These are phyloP conservation scores for Pachliopta kotzebuea DNA, from an alignment of 2,888 invertebrate genomes.

Conservation along the genomic window DNA sequence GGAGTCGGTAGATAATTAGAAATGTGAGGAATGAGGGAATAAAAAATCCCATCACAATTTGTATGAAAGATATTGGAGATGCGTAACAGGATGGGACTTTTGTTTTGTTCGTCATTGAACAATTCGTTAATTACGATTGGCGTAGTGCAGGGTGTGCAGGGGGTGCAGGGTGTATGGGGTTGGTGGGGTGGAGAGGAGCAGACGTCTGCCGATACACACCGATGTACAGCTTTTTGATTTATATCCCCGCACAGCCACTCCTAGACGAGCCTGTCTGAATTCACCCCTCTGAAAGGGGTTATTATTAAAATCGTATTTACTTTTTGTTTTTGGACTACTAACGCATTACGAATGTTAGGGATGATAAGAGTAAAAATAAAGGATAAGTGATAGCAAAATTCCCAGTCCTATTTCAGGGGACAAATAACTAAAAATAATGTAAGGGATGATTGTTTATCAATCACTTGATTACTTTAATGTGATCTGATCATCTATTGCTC, in stretches of 20 bases:
- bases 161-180: not conserved
- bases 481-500: no score
- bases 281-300: constrained; percentile 26
- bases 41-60: not conserved
- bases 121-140: constrained; percentile 49
- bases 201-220: constrained; percentile 24
- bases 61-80: not conserved
- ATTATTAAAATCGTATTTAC: constrained; percentile 31
- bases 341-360: constrained; percentile 1
- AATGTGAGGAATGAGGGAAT: not conserved
- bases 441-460: constrained; percentile 5
- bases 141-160: constrained; percentile 34
- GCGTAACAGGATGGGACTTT: constrained; percentile 4
- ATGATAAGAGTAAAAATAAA: no score
- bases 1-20: not conserved
- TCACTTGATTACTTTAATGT: not conserved
- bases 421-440: not conserved
- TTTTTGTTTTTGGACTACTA: constrained; percentile 4
- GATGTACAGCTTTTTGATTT: constrained; percentile 28
- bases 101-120: constrained; percentile 32
- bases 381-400: no score
- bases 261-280: constrained; percentile 27
- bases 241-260: constrained; percentile 22
- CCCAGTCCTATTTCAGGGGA: no score
- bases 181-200: constrained; percentile 30